Base-by-base conservation (phyloP, 2,888 invertebrate species). In the Tenthredo distinguenda region DNA sequence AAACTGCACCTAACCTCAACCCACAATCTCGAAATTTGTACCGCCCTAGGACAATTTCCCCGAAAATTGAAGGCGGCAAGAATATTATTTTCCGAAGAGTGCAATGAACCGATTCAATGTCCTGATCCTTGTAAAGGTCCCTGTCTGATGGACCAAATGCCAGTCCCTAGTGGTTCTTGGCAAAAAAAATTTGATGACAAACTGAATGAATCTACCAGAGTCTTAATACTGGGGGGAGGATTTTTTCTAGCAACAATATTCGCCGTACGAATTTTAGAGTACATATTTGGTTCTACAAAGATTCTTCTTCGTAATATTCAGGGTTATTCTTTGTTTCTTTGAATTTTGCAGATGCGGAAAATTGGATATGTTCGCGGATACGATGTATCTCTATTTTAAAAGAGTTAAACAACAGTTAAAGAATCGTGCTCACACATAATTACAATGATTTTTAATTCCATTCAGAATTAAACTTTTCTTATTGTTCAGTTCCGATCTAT, bases 81-180 rank as follows among this genome's bases (percentile, higher is more conserved):
- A 81, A 21, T 77, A 34, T 65, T 74, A 9, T 84, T 86, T 68
- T 85, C 84, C 2, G 40, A 74, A 26, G 87, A 86, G 34, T 85
- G 84, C 21, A 7, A n/a, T 12, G 86, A 86, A 15, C 31, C 85
- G 10, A 71, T 77, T 18, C 65, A 83, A 82, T 83, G 83, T 34
- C 72, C 86, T 10, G 87, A 87, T 18, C 86, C 86, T 18, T 85
- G 86, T 18, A 86, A 83, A 84, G 85, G 50, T 58, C 82, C 85
- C 26, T 88, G 87, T 34, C 21, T 85, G 50, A 88, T 89, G 88
- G 87, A 89, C 85, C 84, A 86, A n/a, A 76, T 87, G 81, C 87
- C 88, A 6, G 37, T 87, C 18, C 88, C 87, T 31, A 86, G 87
- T 83, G 88, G 87, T 34, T 83, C 88, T 79, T 89, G 88, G 88